Evolutionary conservation across 2,113 vertebrate species (phyloP).

Genomic region (Leuciscus idus): DNA sequence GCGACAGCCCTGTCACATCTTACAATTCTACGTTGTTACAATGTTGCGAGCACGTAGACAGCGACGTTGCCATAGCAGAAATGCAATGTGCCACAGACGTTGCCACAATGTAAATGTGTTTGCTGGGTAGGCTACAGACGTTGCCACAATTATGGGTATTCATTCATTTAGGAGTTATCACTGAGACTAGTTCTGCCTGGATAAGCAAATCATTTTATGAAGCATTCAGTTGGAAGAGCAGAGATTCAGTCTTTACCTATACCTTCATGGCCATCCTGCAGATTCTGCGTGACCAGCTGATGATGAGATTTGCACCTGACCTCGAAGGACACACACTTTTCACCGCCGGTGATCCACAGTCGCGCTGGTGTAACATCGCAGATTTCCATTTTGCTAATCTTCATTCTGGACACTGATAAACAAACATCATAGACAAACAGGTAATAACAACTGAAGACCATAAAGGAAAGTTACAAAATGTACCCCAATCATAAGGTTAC

Average conservation of each 20-base stretch:
- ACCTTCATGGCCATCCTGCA: fast-evolving
- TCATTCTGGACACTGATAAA: background rate
- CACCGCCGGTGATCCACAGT: fast-evolving
- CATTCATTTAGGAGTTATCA: background rate
- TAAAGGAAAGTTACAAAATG: background rate
- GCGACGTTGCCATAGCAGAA: no score
- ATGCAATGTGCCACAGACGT: no score
- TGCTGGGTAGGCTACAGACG: no score
- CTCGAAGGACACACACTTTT: background rate
- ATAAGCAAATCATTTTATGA: background rate
- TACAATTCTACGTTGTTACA: no score
- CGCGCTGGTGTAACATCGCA: fast-evolving
- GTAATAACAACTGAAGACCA: background rate
- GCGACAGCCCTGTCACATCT: no score
- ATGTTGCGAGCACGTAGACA: no score
- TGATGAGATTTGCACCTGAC: no score
- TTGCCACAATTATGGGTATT: no score
- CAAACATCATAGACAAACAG: background rate
- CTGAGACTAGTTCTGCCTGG: background rate
- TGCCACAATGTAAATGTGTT: no score
- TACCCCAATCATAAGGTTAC: no score
- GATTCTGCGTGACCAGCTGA: background rate
- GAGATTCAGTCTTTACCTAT: background rate
- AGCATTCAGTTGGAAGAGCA: background rate
- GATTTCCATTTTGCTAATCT: background rate